Evolutionary conservation across 2,888 invertebrate genomes (phyloP), one percentile per base, ranked within the genome.

Genomic region (Yponomeuta evonymella): DNA sequence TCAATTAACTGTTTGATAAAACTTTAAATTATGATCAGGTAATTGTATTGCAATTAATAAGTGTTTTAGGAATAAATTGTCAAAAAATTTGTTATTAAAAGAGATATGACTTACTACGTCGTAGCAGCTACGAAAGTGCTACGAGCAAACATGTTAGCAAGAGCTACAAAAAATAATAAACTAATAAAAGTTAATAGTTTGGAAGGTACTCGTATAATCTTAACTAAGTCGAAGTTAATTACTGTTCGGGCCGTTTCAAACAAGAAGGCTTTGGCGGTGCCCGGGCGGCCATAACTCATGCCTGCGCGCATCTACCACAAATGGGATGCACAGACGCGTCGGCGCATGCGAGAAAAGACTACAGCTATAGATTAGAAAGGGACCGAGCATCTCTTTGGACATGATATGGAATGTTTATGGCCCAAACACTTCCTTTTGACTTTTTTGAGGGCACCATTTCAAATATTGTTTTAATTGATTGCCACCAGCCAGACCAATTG

Each of bases 391-490:
- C 74, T 73, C 76, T 72, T 78, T 80, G 81, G 81, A 80, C 81
- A 86, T 85, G 85, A 89, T 79, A 86, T 81, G 81, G 83, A 86
- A 87, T 86, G 87, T 89, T 90, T 89, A 89, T 89, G 83, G 85
- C 85, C 81, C 78, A 80, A 85, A 83, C 82, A 85, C 84, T 86
- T 84, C 87, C 87, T 86, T 89, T 89, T 85, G 81, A 81, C 80
- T 88, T 89, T 90, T 90, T 89, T 87, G 79, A 82, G 79, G 81
- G 82, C 86, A 88, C 86, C 87, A 90, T 90, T 90, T 89, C 89
- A 90, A 91, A 91, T 91, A 91, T 91, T 90, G 90, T 90, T 90
- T 90, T 90, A 90, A 90, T 90, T 89, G 90, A 90, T 90, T 88
- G 89, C 89, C 81, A 82, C 84, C 85, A 90, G 89, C 84, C 85